These are phyloP conservation scores for Sycophaga agraensis DNA, from an alignment of 1,140 invertebrate species.

Conservation along the genomic window DNA sequence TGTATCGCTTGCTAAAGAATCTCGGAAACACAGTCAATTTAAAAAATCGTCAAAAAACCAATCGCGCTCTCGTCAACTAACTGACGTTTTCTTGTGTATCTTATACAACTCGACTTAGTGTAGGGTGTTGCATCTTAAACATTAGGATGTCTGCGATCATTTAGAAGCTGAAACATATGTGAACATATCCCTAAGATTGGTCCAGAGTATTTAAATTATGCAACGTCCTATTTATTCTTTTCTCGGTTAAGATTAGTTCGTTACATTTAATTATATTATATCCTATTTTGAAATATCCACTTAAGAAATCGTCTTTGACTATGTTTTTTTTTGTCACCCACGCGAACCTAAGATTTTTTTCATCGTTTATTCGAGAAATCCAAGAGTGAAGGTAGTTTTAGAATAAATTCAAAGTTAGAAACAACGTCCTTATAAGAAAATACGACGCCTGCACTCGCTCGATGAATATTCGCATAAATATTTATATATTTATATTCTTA, in stretches of 20 bases:
- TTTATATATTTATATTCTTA: background rate
- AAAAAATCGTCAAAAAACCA: constrained; percentile 1
- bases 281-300: background rate
- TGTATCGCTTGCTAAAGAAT: background rate
- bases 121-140: background rate
- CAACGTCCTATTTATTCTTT: constrained; percentile 2
- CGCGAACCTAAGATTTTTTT: background rate
- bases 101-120: background rate
- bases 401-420: constrained; percentile 4
- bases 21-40: background rate
- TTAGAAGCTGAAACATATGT: constrained; percentile 11
- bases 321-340: too few relatives aligned
- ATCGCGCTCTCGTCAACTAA: too few relatives aligned
- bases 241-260: background rate
- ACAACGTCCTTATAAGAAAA: constrained; percentile 8
- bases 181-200: constrained; percentile 24
- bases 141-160: background rate
- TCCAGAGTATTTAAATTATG: constrained; percentile 27
- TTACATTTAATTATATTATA: background rate
- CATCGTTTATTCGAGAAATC: background rate
- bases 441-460: constrained; percentile 3
- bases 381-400: background rate
- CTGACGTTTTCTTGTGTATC: too few relatives aligned
- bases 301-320: too few relatives aligned
- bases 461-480: constrained; percentile 4